phyloP scores from a whole-genome alignment of 2,113 vertebrate species.

The Acrocephalus kingi region DNA sequence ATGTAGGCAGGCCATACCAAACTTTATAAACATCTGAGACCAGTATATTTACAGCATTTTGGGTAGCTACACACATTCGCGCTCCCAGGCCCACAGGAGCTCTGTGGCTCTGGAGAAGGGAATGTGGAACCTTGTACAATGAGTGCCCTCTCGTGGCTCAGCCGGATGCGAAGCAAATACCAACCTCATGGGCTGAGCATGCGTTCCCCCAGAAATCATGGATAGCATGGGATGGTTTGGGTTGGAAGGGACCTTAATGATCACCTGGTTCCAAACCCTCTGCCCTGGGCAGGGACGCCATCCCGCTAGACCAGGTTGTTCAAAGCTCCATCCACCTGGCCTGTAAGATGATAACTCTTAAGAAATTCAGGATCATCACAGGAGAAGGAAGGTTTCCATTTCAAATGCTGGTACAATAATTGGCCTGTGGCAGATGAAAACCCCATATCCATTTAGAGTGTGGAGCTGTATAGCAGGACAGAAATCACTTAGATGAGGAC shows the following conservation, averaged over 20 bases:
- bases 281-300: fast-evolving
- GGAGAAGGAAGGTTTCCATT: background rate
- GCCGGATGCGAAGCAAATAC: background rate
- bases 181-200: fast-evolving
- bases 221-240: background rate
- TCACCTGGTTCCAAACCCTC: background rate
- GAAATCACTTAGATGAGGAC: background rate
- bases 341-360: background rate
- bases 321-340: background rate
- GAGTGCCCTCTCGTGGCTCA: constrained; percentile 69
- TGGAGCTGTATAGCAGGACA: background rate
- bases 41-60: background rate
- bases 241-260: background rate
- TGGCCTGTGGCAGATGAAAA: background rate
- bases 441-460: background rate
- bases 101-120: background rate
- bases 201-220: background rate
- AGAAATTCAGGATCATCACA: background rate
- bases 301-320: background rate
- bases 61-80: background rate
- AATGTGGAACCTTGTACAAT: background rate
- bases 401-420: background rate
- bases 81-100: background rate
- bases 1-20: background rate
- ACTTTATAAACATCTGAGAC: background rate